Evolutionary conservation across 2,113 vertebrate species (phyloP).

Genomic region (Empidonax alnorum): DNA sequence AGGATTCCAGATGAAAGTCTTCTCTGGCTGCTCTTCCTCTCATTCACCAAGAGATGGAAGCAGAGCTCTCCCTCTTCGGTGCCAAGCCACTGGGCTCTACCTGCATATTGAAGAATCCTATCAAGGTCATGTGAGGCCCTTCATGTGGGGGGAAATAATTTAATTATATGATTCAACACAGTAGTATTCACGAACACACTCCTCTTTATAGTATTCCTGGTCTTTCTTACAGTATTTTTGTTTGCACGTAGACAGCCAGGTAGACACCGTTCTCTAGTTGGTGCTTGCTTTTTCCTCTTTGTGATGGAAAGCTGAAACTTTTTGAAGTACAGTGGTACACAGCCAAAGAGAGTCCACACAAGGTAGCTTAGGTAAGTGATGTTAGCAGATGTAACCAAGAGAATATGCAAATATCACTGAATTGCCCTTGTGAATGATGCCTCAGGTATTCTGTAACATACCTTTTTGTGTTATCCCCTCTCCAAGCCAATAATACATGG

Average conservation of each 20-base stretch:
- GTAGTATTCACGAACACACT: not conserved
- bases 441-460: not conserved
- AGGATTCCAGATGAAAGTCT: not conserved
- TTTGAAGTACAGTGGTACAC: not conserved
- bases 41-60: slow-evolving; percentile 21
- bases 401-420: not conserved
- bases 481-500: not conserved
- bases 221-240: not conserved
- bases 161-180: not conserved
- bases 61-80: not conserved
- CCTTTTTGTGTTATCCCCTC: not conserved
- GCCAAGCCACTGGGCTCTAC: not conserved
- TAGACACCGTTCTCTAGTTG: fast-evolving
- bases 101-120: not conserved
- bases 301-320: not conserved
- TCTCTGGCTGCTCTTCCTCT: not conserved
- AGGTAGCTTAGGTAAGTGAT: not conserved
- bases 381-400: not conserved
- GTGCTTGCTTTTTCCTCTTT: not conserved
- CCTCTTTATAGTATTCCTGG: not conserved
- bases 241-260: not conserved
- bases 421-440: not conserved
- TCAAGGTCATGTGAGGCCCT: not conserved
- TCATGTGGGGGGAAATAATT: not conserved
- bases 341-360: not conserved